These are phyloP conservation scores for Lampropteryx suffumata DNA, from an alignment of 2,888 invertebrate genomes.

Conservation along the genomic window DNA sequence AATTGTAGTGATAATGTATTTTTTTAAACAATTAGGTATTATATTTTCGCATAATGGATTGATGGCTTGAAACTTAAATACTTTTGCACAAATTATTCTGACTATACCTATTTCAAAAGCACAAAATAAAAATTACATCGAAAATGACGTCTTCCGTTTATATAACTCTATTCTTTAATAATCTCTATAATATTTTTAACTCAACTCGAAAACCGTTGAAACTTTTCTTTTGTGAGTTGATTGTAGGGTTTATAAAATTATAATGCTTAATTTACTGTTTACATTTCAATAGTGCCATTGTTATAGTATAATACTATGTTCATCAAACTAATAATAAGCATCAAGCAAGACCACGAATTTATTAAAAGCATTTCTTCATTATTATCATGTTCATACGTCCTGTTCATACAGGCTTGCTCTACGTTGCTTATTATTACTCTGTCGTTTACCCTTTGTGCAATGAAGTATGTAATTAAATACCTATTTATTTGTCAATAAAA, in stretches of 20 bases:
- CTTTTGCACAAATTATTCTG: no score
- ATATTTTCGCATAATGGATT: background rate
- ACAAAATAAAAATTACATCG: no score
- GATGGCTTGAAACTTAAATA: no score
- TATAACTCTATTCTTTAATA: no score
- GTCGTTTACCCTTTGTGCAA: conserved; percentile 56
- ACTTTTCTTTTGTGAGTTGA: no score
- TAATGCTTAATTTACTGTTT: conserved; percentile 62
- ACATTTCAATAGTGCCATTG: conserved; percentile 71
- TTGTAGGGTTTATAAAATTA: conserved; percentile 35
- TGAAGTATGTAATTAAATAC: conserved; percentile 54
- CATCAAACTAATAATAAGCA: background rate
- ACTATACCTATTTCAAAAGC: no score
- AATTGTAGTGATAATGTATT: conserved; percentile 19
- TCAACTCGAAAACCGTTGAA: no score
- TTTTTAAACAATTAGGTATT: conserved; percentile 1
- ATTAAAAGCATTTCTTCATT: no score
- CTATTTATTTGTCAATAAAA: conserved; percentile 62
- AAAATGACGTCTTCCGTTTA: no score
- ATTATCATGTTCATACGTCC: background rate
- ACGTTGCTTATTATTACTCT: conserved; percentile 8
- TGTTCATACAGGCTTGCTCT: background rate
- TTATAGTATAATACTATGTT: conserved; percentile 15
- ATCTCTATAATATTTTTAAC: no score
- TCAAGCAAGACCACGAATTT: no score